Evolutionary conservation across 2,113 vertebrate genomes (phyloP), one percentile per base, ranked within the genome.

Genomic region (Caretta caretta): DNA sequence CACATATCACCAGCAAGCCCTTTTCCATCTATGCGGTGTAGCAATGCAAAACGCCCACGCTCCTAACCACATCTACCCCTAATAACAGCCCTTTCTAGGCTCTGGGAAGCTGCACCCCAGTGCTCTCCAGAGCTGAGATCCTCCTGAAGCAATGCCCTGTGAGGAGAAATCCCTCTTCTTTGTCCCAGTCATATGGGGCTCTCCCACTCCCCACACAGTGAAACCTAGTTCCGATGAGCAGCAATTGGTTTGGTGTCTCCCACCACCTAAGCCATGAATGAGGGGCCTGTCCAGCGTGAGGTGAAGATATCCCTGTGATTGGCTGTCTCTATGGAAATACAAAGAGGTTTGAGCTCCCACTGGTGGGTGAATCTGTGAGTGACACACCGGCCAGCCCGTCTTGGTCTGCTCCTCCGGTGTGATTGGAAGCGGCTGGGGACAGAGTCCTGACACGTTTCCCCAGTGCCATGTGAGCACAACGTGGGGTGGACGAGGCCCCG

Each of bases 241-340:
- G 46, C 56, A 20, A 91, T 80, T 81, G 53, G 72, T 76, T 42
- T 80, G 17, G 29, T 69, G n/a, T 20, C 69, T 72, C 79, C 65
- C 50, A 56, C 31, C 48, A n/a, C 10, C n/a, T 79, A 42, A 42
- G 42, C 42, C 42, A 86, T 57, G 79, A 82, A 75, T 82, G 53
- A 51, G 5, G 65, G 51, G 59, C 38, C n/a, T 48, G 62, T 38
- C n/a, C 19, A 54, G 80, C 65, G 42, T 29, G 72, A 51, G 29
- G 46, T 14, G 29, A n/a, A 46, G 4, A 31, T 22, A 16, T 49
- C n/a, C 42, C 56, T 11, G 17, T 29, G 78, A 54, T 82, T 91
- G 84, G 90, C 59, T 57, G 84, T 91, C 84, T 82, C 90, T 84
- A 87, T 87, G 79, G 90, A 91, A 79, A 91, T 57, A 9, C 76